Base-by-base conservation (phyloP, 2,113 vertebrate species). In the Coreoperca whiteheadi region DNA sequence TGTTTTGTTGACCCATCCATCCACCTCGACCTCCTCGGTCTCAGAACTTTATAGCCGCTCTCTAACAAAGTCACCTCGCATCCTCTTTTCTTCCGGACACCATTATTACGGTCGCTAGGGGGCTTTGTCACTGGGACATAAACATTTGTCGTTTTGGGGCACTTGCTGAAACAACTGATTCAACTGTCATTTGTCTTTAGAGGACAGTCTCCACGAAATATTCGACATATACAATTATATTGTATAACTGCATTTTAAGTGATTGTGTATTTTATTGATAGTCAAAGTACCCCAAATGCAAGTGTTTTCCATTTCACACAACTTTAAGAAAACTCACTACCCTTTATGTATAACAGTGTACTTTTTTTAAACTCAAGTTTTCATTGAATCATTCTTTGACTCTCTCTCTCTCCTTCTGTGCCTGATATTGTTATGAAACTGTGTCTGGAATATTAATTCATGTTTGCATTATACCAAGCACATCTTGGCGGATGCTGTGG, bases 381-480 rank as follows among this genome's bases (percentile, higher is more conserved):
- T 34, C 46, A 12, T 50, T 46, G 14, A 14, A 3, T 60, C 11
- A 8, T 6, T 32, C 18, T 73, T 28, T 73, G 21, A 34, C 32
- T 37, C 28, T 46, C 64, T 34, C 32, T 56, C 41, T 43, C 41
- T 43, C 14, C 54, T 68, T 32, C 28, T 37, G 11, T 23, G 9
- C 18, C 57, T 34, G 37, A 67, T 53, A 15, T 32, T 84, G 73
- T 87, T 88, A 63, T 87, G 65, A 83, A 85, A 65, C 57, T 14
- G 39, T 54, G 78, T 87, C 68, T 56, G 69, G 65, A 67, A 68
- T 83, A 88, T 89, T 80, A 78, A 83, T 86, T 16, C 60, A 68
- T 86, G 88, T 92, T 90, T 92, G 71, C 51, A 56, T 80, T 61
- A 53, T 41, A 61, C 78, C 39, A 75, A 87, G 82, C 76, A 81